Evolutionary conservation across 2,113 vertebrate genomes (phyloP), one percentile per base, ranked within the genome.

Genomic region (Pseudolaguvia tuberculata): DNA sequence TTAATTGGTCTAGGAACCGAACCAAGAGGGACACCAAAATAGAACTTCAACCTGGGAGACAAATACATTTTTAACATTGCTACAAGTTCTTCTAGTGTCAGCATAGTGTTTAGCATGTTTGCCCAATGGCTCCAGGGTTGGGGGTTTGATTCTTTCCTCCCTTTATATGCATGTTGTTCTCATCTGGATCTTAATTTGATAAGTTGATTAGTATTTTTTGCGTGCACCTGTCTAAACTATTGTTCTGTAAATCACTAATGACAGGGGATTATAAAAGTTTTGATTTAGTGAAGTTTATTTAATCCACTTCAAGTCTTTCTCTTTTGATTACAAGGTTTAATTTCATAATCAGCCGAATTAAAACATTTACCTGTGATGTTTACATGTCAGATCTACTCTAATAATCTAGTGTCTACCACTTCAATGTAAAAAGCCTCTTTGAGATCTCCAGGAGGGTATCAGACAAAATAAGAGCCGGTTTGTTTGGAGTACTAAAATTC

Each of bases 391-490:
- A 3, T 42, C 5, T 45, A 12, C 20, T 13, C n/a, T 39, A 62
- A 42, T 62, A 31, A 61, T 4, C n/a, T n/a, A 2, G 20, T 42
- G 35, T 18, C 14, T 65, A 25, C n/a, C 9, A 65, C 23, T 47
- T 47, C 8, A 21, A 4, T 47, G 3, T 65, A 47, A 65, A 35
- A 25, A 17, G 39, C 21, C 13, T 25, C 39, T 65, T 65, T 65
- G 39, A 65, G 47, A 10, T 47, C 4, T 2, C 47, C 35, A 15
- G 21, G 2, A 48, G 17, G 21, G 21, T 48, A 13, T 17, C 35
- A 23, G 61, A 39, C n/a, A 47, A 65, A 18, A 47, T 47, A 47
- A 65, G 62, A 65, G 39, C 62, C 4, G 14, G 62, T 65, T 25
- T 65, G 45, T 48, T 65, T 47, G 9, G 42, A 47, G 14, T 25